These are phyloP conservation scores for Stichopus horrens DNA, from an alignment of 53 echinoderm and acorn worm genomes.

Conservation along the genomic window DNA sequence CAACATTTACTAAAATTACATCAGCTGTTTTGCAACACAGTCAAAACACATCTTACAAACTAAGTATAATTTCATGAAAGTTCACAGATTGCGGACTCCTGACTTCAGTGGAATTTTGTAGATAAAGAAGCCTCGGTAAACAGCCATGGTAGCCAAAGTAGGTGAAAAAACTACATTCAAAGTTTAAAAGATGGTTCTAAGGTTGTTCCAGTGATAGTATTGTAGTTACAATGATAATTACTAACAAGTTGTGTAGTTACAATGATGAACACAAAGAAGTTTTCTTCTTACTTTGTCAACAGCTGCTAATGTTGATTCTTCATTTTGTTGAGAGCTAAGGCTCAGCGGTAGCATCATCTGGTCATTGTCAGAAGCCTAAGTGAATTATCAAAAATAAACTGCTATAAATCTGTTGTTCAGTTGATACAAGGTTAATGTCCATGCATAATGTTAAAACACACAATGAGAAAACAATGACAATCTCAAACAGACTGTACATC, in stretches of 20 bases:
- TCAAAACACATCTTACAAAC: too few relatives aligned
- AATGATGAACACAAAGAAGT: not conserved
- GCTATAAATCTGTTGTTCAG: too few relatives aligned
- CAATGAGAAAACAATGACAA: too few relatives aligned
- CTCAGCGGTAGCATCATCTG: slow-evolving; percentile 86
- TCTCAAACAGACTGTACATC: too few relatives aligned
- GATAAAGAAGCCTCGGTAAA: not conserved
- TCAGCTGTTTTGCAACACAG: too few relatives aligned
- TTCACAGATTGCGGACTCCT: too few relatives aligned
- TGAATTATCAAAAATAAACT: not conserved
- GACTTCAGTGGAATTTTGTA: too few relatives aligned
- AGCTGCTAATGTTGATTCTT: slow-evolving; percentile 77
- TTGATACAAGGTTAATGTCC: too few relatives aligned
- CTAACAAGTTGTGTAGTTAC: not conserved
- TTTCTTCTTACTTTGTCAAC: slow-evolving; percentile 66
- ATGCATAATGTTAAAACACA: too few relatives aligned
- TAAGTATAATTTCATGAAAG: too few relatives aligned
- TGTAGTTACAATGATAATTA: not conserved
- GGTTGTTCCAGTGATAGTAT: too few relatives aligned
- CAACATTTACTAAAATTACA: too few relatives aligned
- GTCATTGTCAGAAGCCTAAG: slow-evolving; percentile 83
- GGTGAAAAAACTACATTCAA: not conserved
- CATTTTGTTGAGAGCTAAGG: slow-evolving; percentile 92
- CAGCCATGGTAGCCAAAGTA: not conserved
- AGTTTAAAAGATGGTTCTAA: not conserved